Percentiles rank a stretch among this genome's conserved stretches.
Evolutionary conservation across 2,113 vertebrate genomes (phyloP).

Genomic region (Zosterops hypoxanthus): DNA sequence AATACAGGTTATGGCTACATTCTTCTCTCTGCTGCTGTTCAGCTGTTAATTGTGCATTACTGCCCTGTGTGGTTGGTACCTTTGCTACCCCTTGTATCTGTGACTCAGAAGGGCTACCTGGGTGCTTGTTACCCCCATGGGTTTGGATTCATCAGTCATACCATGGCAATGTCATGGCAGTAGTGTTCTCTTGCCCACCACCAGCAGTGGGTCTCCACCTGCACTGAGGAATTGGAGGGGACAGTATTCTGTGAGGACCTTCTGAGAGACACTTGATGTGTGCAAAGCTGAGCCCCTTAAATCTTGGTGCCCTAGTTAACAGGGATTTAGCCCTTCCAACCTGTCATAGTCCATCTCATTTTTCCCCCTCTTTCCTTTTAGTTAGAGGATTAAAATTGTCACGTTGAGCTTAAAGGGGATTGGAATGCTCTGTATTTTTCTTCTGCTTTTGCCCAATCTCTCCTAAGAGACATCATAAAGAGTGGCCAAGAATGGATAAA

Average conservation of each 20-base stretch:
- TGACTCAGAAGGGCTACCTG: not conserved
- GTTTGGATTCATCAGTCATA: not conserved
- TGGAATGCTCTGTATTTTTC: conserved; percentile 7
- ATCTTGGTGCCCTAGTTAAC: conserved; percentile 53
- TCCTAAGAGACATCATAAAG: not conserved
- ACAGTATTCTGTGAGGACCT: not conserved
- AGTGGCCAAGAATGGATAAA: conserved; percentile 8
- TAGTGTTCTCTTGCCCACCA: not conserved
- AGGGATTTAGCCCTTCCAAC: conserved; percentile 34
- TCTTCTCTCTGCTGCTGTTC: not conserved
- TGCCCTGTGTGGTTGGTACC: not conserved
- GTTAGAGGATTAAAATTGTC: conserved; percentile 43
- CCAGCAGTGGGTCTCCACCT: not conserved
- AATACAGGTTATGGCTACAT: not conserved
- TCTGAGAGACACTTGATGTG: not conserved
- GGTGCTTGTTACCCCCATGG: not conserved
- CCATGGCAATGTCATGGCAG: not conserved
- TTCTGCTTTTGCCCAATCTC: not conserved
- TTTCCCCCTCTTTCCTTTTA: conserved; percentile 6
- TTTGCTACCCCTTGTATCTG: not conserved
- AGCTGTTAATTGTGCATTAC: not conserved
- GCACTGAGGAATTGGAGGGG: not conserved
- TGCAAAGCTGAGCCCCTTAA: conserved; percentile 13
- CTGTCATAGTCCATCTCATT: conserved; percentile 38
- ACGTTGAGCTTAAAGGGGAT: conserved; percentile 14